Base-by-base conservation (phyloP, 2,113 vertebrate species). In the Labrus mixtus region DNA sequence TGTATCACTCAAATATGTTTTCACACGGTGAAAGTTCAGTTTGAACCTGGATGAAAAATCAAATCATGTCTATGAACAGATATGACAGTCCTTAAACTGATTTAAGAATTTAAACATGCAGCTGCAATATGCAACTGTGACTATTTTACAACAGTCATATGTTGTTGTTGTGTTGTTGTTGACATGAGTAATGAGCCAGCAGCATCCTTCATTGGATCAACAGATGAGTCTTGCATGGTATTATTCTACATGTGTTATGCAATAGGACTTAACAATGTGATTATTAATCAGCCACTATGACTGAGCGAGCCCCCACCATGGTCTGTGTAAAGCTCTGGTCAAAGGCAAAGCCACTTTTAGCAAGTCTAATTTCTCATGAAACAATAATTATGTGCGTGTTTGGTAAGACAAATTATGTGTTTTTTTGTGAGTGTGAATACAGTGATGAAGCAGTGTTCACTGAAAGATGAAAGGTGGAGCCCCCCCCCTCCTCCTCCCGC, bases 281-380 rank as follows among this genome's bases (percentile, higher is more conserved):
- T 84, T 51, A 87, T 84, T 74, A 76, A 80, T 66, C 37, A 68
- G 36, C 39, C 29, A 16, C 57, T 33, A 16, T 75, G 41, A 76
- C 74, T 77, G 70, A 62, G 56, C 20, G 22, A 79, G 61, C 70
- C 70, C 1, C 63, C 39, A 22, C 13, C 0, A 0, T 3, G 10
- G 57, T 73, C 75, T 64, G 58, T 76, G 68, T 39, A 20, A 20
- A 78, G 12, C 57, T 15, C 56, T 13, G 70, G 63, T 79, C 74
- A 79, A 83, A 86, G 66, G 55, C 68, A 67, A 62, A 50, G 55
- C 57, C 61, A 57, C 65, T 62, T 83, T 87, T 84, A 80, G 69
- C 80, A 90, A 89, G 83, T 90, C 54, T 90, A 85, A 85, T 84
- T 85, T 74, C 29, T 81, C 61, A n/a, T 33, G 20, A 56, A 77